Conservation (phyloP, 2,888 invertebrate species). For the Bombylius major region DNA sequence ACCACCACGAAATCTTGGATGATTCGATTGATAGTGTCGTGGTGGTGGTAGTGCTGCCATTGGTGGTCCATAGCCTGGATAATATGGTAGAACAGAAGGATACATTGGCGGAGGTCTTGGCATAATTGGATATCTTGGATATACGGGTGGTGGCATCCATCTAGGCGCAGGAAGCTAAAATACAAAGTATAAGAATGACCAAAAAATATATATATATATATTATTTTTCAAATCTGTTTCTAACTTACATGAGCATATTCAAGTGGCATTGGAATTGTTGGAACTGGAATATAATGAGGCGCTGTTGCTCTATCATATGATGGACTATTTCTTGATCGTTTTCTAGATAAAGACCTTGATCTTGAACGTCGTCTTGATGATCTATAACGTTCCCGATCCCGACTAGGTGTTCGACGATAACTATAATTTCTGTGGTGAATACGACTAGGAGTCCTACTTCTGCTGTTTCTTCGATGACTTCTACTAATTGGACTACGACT, state of each 20-base stretch:
- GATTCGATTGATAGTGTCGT: too few species aligned
- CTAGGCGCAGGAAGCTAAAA: neutral
- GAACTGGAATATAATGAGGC: neutral
- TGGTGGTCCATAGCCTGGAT: neutral
- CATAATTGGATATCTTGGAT: neutral
- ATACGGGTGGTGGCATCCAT: conserved; percentile 2
- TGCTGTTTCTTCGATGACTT: conserved; percentile 4
- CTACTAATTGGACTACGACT: conserved; percentile 8
- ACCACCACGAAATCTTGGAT: neutral
- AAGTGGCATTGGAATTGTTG: conserved; percentile 1
- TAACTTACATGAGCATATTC: conserved; percentile 3
- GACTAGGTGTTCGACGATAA: conserved; percentile 4
- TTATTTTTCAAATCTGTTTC: neutral
- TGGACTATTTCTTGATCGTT: neutral
- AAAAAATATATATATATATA: neutral
- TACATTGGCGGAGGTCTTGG: neutral
- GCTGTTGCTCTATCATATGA: neutral
- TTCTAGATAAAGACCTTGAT: neutral
- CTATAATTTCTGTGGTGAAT: conserved; percentile 1
- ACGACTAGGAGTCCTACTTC: conserved; percentile 8
- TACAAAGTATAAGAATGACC: neutral
- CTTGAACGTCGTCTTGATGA: neutral
- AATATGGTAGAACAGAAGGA: neutral
- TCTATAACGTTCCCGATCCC: conserved; percentile 8
- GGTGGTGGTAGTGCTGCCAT: neutral